Evolutionary conservation across 2,113 vertebrate genomes (phyloP).

Genomic region (Hiodon alosoides): DNA sequence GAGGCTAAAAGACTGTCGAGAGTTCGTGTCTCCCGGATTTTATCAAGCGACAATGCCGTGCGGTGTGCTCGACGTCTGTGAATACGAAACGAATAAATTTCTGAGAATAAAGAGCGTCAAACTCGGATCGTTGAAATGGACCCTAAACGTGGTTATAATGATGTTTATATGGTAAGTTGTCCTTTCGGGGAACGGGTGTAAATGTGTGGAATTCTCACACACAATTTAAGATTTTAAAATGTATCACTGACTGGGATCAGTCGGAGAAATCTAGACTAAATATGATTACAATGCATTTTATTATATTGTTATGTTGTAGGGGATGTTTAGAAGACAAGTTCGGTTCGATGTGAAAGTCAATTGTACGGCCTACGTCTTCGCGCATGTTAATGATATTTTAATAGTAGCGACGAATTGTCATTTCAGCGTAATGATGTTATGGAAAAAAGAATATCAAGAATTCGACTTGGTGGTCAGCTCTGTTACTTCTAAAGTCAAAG

Average conservation of each 20-base stretch:
- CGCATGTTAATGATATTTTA: neutral
- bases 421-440: conserved; percentile 46
- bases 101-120: conserved; percentile 49
- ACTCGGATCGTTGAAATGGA: conserved; percentile 51
- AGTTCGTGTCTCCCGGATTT: no score
- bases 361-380: neutral
- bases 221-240: no score
- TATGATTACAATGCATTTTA: neutral
- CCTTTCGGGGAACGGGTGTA: neutral
- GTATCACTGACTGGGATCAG: no score
- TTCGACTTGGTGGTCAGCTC: conserved; percentile 64
- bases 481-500: conserved; percentile 61
- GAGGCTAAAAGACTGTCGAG: no score
- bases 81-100: conserved; percentile 55
- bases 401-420: neutral
- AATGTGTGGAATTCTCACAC: neutral
- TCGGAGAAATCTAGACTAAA: neutral
- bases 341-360: no score
- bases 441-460: conserved; percentile 58
- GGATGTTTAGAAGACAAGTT: no score
- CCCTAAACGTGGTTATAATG: conserved; percentile 40
- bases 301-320: neutral
- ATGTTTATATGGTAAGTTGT: conserved; percentile 59
- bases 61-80: conserved; percentile 35
- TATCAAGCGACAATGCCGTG: conserved; percentile 24